These are phyloP conservation scores for Puffinus mauretanicus DNA, from an alignment of 2,113 vertebrate genomes.

Conservation along the genomic window DNA sequence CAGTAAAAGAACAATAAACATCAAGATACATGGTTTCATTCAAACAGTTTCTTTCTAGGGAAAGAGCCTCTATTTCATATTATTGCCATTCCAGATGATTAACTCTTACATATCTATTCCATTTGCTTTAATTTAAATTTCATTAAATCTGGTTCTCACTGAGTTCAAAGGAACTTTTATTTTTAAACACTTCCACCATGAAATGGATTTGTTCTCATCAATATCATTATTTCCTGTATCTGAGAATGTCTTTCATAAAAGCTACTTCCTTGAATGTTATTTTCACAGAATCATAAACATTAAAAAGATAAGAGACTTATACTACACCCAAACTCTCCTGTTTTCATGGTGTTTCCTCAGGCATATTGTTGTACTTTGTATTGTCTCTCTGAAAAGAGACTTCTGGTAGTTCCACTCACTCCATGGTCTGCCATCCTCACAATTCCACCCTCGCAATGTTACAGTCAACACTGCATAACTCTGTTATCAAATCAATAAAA, in stretches of 20 bases:
- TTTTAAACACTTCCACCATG: conserved; percentile 36
- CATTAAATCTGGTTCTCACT: conserved; percentile 36
- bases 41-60: not conserved
- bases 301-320: not conserved
- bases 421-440: not conserved
- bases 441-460: not conserved
- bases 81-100: conserved; percentile 24
- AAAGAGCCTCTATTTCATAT: not conserved
- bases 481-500: not conserved
- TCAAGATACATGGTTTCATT: not conserved
- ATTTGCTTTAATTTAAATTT: conserved; percentile 50
- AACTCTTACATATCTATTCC: conserved; percentile 33
- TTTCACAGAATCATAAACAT: conserved; percentile 37
- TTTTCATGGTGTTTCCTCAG: not conserved
- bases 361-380: not conserved
- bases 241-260: conserved; percentile 5
- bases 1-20: conserved; percentile 50
- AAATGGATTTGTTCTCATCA: conserved; percentile 49
- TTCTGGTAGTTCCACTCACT: not conserved
- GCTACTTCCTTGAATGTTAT: conserved; percentile 1
- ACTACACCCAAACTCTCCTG: not conserved
- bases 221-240: conserved; percentile 25
- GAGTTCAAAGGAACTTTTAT: conserved; percentile 52
- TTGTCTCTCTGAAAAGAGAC: not conserved
- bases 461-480: not conserved